These are phyloP conservation scores for Hermodice carunculata DNA, from an alignment of 2,888 invertebrate genomes.

Conservation along the genomic window DNA sequence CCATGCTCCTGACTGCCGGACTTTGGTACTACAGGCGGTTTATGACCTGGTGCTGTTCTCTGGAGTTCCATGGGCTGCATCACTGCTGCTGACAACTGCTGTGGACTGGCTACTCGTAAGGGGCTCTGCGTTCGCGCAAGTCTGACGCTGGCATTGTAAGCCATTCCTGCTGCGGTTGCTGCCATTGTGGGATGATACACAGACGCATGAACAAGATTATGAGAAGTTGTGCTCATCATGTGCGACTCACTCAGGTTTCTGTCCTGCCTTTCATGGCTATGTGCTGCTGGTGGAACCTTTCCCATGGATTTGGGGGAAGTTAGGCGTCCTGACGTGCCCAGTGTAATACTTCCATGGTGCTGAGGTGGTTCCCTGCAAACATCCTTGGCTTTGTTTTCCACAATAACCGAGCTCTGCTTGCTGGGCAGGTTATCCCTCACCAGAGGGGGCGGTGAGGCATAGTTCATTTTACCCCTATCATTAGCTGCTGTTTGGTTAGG, in stretches of 20 bases:
- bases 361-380: not conserved
- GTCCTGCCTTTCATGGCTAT: too few species aligned
- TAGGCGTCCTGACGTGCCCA: conserved; percentile 22
- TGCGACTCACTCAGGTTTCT: too few species aligned
- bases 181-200: too few species aligned
- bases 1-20: too few species aligned
- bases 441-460: conserved; percentile 48
- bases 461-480: conserved; percentile 16
- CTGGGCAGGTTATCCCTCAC: conserved; percentile 54
- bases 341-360: conserved; percentile 24
- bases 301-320: not conserved
- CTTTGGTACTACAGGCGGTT: not conserved
- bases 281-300: too few species aligned
- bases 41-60: not conserved
- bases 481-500: not conserved
- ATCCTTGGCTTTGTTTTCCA: conserved; percentile 55
- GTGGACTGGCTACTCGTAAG: conserved; percentile 46
- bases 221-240: too few species aligned
- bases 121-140: conserved; percentile 7
- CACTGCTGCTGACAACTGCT: conserved; percentile 51
- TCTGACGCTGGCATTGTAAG: too few species aligned
- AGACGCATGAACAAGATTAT: too few species aligned
- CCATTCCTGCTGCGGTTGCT: too few species aligned
- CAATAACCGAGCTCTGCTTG: conserved; percentile 60
- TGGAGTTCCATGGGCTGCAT: conserved; percentile 53